Evolutionary conservation across 1,140 invertebrate genomes (phyloP).

Genomic region (Brachionus manjavacas): DNA sequence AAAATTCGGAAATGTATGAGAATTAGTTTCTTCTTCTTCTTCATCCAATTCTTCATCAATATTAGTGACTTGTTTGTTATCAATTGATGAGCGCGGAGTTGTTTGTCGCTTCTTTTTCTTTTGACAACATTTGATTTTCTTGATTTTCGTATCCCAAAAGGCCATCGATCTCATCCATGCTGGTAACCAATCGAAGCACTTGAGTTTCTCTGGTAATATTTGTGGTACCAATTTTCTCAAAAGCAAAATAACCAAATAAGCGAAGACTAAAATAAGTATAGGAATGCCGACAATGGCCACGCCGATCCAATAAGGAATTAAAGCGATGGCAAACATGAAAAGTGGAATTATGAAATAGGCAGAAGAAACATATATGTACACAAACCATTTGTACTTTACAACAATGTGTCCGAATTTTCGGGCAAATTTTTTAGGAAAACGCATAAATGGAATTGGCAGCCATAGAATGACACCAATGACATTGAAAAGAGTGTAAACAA

Average conservation of each 20-base stretch:
- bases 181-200: conserved; percentile 17
- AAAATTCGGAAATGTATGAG: neutral
- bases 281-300: conserved; percentile 7
- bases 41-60: neutral
- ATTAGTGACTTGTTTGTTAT: neutral
- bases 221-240: neutral
- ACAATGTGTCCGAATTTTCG: conserved; percentile 60
- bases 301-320: conserved; percentile 23
- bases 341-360: conserved; percentile 62
- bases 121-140: neutral
- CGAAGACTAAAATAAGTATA: neutral
- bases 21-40: neutral
- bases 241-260: neutral
- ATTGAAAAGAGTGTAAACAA: conserved; percentile 66
- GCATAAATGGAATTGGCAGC: conserved; percentile 63
- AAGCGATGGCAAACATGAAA: conserved; percentile 58
- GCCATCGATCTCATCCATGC: neutral
- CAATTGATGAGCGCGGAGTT: neutral
- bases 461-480: conserved; percentile 63
- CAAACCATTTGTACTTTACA: conserved; percentile 63
- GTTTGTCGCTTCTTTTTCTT: neutral
- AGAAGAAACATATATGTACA: conserved; percentile 60
- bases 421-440: conserved; percentile 62
- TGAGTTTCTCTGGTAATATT: neutral
- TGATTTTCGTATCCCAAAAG: neutral